Evolutionary conservation across 2,888 invertebrate genomes (phyloP).

Genomic region (Pollenia labialis): DNA sequence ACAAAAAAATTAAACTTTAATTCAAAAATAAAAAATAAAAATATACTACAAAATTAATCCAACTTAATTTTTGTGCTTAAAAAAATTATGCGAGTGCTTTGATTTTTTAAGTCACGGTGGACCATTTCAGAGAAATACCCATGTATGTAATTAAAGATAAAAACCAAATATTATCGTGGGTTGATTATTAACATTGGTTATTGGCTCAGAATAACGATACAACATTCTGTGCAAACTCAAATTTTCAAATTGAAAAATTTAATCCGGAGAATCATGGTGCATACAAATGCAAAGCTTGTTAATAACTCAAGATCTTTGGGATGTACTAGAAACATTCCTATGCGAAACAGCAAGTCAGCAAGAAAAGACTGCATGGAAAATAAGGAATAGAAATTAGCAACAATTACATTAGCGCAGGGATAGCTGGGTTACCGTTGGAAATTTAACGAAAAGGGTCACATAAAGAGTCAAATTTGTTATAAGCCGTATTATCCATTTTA

Average conservation of each 20-base stretch:
- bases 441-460: not conserved
- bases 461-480: too few relatives aligned
- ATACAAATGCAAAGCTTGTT: not conserved
- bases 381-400: not conserved
- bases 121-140: too few relatives aligned
- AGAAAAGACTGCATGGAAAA: not conserved
- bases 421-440: not conserved
- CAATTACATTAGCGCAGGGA: not conserved
- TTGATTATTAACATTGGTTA: not conserved
- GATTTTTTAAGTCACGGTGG: too few relatives aligned
- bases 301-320: conserved; percentile 1
- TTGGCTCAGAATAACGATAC: not conserved
- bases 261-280: not conserved
- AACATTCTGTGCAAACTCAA: not conserved
- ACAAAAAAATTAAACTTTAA: too few relatives aligned
- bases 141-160: not conserved
- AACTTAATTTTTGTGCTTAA: too few relatives aligned
- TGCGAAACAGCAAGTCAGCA: not conserved
- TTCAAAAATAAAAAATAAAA: too few relatives aligned
- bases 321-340: not conserved
- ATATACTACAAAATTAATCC: too few relatives aligned
- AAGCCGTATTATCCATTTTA: too few relatives aligned
- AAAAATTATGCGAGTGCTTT: too few relatives aligned
- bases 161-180: not conserved
- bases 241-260: conserved; percentile 1